Evolutionary conservation across 1,140 invertebrate species (phyloP).

Genomic region (Streblospio benedicti): DNA sequence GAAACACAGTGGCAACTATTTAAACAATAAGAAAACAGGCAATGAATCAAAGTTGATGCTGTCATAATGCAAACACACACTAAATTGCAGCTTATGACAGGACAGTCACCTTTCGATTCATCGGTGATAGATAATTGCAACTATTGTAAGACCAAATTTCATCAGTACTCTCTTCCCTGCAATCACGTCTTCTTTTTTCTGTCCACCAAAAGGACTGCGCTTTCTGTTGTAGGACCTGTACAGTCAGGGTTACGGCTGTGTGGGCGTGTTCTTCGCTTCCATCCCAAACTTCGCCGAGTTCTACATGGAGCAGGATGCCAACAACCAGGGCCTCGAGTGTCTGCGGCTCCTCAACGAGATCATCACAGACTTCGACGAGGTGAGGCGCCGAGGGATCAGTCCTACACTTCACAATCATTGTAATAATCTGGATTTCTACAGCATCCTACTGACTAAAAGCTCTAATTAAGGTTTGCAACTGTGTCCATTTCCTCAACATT

Average conservation of each 20-base stretch:
- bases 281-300: constrained; percentile 95
- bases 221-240: constrained; percentile 67
- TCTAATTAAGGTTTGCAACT: no score
- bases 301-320: constrained; percentile 80
- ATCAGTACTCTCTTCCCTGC: background rate
- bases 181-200: background rate
- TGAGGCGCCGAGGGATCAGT: constrained; percentile 17
- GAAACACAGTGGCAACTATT: no score
- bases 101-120: background rate
- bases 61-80: no score
- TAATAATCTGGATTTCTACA: no score
- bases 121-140: background rate
- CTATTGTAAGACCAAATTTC: background rate
- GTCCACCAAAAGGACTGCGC: no score
- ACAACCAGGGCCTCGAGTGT: constrained; percentile 88
- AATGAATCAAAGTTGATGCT: no score
- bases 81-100: background rate
- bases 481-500: no score
- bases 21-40: no score
- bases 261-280: constrained; percentile 85
- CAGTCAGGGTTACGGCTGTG: constrained; percentile 82
- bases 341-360: constrained; percentile 89
- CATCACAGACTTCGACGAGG: constrained; percentile 87
- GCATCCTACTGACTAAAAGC: no score
- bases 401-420: no score